Percentiles rank a stretch among this genome's conserved stretches.
These are phyloP conservation scores for Leguminivora glycinivorella DNA, from an alignment of 1,140 invertebrate genomes.

Conservation along the genomic window DNA sequence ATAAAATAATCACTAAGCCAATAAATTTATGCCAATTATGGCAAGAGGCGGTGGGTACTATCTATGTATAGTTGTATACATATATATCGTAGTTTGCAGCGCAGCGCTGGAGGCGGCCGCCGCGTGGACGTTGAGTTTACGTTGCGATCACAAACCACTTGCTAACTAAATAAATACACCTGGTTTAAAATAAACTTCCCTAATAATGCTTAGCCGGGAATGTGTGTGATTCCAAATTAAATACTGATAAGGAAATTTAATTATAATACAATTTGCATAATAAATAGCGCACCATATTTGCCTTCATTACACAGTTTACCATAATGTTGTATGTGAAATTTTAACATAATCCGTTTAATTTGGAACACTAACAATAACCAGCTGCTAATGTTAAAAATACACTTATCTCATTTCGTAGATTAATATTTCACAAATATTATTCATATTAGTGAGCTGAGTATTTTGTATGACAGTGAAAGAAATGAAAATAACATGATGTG, in stretches of 20 bases:
- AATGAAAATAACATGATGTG: slow-evolving; percentile 62
- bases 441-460: slow-evolving; percentile 12
- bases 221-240: slow-evolving; percentile 61
- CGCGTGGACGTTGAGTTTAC: slow-evolving; percentile 53
- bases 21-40: no score
- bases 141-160: slow-evolving; percentile 74
- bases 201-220: slow-evolving; percentile 71
- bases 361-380: not conserved
- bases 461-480: slow-evolving; percentile 51
- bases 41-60: not conserved
- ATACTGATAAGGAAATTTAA: slow-evolving; percentile 32
- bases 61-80: not conserved
- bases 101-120: slow-evolving; percentile 36
- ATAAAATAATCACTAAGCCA: no score
- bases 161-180: slow-evolving; percentile 74
- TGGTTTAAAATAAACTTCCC: slow-evolving; percentile 71
- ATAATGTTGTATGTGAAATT: not conserved
- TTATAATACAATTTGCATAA: slow-evolving; percentile 5
- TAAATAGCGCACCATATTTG: not conserved
- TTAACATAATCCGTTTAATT: slow-evolving; percentile 15
- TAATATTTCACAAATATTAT: slow-evolving; percentile 14
- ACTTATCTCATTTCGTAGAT: not conserved
- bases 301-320: not conserved
- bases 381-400: not conserved
- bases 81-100: slow-evolving; percentile 39